phyloP scores from a whole-genome alignment of 1,140 invertebrate genomes.

The Leptestheria dahalacensis region DNA sequence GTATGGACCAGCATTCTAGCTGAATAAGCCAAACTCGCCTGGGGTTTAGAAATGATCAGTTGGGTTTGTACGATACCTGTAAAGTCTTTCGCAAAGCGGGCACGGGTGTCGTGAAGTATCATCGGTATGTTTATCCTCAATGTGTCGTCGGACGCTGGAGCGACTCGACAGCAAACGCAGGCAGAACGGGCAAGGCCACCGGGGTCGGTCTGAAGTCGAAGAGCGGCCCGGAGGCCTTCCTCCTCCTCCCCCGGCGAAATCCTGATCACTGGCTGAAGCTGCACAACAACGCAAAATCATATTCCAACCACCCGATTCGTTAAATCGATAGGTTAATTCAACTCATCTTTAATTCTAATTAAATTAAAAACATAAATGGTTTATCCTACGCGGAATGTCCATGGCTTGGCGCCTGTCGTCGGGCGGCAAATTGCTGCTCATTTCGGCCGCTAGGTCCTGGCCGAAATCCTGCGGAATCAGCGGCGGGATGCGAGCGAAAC shows the following conservation, averaged over 20 bases:
- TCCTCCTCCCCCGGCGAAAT: neutral
- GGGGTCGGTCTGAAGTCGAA: conserved; percentile 6
- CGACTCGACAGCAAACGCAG: conserved; percentile 13
- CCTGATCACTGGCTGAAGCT: neutral
- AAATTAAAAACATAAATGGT: neutral
- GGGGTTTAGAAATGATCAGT: too few relatives aligned
- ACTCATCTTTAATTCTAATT: too few relatives aligned
- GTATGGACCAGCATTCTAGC: too few relatives aligned
- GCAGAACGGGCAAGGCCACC: conserved; percentile 16
- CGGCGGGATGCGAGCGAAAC: conserved; percentile 3
- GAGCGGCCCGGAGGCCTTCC: conserved; percentile 5
- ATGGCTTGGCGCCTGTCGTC: neutral
- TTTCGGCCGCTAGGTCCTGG: neutral
- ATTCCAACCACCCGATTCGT: too few relatives aligned
- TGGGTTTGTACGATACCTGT: neutral
- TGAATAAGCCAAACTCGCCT: too few relatives aligned
- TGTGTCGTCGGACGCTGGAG: conserved; percentile 13
- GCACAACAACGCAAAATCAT: too few relatives aligned
- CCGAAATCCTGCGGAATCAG: neutral
- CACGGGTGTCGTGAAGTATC: conserved; percentile 12
- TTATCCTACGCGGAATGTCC: neutral
- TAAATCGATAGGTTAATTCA: too few relatives aligned
- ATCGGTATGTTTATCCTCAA: conserved; percentile 11
- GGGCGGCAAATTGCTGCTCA: neutral
- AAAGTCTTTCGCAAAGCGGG: conserved; percentile 13